Evolutionary conservation across 2,888 invertebrate genomes (phyloP).

Genomic region (Drosophila mimica): DNA sequence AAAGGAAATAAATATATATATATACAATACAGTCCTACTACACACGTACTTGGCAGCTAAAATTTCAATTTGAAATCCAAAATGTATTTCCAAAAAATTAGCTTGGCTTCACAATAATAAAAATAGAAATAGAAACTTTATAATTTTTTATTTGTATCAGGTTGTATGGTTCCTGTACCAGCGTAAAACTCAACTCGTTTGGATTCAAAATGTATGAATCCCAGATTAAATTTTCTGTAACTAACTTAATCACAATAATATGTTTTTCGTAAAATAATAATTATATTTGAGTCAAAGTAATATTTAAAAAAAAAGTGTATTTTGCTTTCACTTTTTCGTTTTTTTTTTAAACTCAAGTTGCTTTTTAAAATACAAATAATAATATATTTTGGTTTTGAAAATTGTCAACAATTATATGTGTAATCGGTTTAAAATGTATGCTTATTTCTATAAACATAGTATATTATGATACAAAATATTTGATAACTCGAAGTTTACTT

Average conservation of each 20-base stretch:
- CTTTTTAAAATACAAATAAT: background rate
- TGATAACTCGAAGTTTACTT: slow-evolving; percentile 9
- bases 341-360: background rate
- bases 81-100: background rate
- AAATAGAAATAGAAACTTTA: background rate
- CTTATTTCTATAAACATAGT: background rate
- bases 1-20: background rate
- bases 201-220: no score
- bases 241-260: background rate
- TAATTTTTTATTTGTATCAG: background rate
- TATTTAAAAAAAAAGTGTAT: background rate
- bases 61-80: background rate
- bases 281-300: background rate
- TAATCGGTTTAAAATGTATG: background rate
- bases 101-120: background rate
- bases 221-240: background rate
- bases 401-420: background rate
- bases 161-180: background rate
- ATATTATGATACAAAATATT: background rate
- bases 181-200: background rate
- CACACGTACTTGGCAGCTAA: background rate
- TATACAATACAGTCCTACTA: background rate
- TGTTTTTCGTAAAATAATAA: background rate
- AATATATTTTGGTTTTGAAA: background rate
- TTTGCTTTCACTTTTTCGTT: background rate